Conservation (phyloP, 2,797 vertebrate species). For the Platyrinchus mystaceus region DNA sequence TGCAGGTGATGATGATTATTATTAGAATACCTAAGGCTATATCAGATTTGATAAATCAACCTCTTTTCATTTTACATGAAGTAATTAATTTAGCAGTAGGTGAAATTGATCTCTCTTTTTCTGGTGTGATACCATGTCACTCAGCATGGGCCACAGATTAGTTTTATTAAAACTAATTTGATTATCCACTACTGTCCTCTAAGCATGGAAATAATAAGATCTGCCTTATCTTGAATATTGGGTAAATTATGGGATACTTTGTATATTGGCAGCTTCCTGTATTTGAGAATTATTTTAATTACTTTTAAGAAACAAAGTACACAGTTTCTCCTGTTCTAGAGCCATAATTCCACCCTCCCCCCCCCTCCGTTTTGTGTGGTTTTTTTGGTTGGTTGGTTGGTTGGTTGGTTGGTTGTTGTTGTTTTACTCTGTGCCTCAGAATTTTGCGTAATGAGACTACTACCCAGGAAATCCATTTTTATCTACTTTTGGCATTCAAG, state of each 20-base stretch:
- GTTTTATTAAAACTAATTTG: slow-evolving; percentile 60
- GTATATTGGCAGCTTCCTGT: background rate
- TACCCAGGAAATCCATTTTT: background rate
- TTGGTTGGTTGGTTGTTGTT: background rate
- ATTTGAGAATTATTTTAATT: background rate
- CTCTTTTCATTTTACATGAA: slow-evolving; percentile 39
- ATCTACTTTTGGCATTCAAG: background rate
- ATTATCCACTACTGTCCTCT: slow-evolving; percentile 6
- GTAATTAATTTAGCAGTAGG: slow-evolving; percentile 62
- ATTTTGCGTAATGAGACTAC: background rate
- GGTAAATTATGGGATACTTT: background rate
- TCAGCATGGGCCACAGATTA: slow-evolving; percentile 30
- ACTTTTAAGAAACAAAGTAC: background rate
- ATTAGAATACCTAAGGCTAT: slow-evolving; percentile 22
- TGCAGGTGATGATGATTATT: slow-evolving; percentile 1
- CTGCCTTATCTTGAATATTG: background rate
- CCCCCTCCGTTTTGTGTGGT: too few species aligned
- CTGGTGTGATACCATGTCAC: background rate
- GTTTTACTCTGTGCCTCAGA: background rate
- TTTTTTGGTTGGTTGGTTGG: too few species aligned
- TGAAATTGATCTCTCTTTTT: slow-evolving; percentile 22
- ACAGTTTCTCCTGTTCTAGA: background rate
- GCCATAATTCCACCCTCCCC: too few species aligned
- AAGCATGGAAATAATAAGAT: background rate
- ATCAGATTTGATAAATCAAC: slow-evolving; percentile 11